Evolutionary conservation across 1,140 invertebrate species (phyloP), one percentile per base, ranked within the genome.

Genomic region (Stegodyphus dumicola): DNA sequence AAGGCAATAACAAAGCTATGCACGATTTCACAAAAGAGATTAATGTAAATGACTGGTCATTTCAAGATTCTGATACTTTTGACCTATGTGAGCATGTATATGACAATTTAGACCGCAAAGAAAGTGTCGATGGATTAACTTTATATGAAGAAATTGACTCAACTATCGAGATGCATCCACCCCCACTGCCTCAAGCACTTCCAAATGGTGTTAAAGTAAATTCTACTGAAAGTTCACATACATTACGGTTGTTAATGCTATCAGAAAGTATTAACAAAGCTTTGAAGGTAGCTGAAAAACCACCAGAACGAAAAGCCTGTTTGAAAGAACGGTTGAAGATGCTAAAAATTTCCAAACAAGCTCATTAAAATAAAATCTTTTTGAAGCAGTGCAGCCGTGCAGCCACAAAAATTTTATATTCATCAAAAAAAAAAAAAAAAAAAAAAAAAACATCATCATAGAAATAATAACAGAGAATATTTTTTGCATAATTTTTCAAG

Each of bases 141-240:
- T n/a, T 85, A 0, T 85, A 85, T 51, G 81, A 85, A 13, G 74
- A 85, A 51, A 51, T 85, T 3, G 64, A 67, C 6, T 33, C 71
- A 6, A 48, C 49, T 13, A 51, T n/a, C 5, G 71, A 75, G 10
- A 56, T 66, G 6, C 60, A 51, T 7, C 33, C 49, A 51, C 33
- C n/a, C 0, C 49, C 53, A 7, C 33, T 60, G 18, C 70, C 60
- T 13, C 71, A 70, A 52, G 0, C 11, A 10, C 13, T 65, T 0
- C 60, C 71, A n/a, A 13, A 79, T n/a, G 51, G 51, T 33, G 10
- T n/a, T 67, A 67, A 67, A 11, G 56, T 60, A 60, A 15, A 33
- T 33, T 33, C 33, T 33, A 33, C 33, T 33, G 33, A 10, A 60
- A 60, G 1, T 5, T 18, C 73, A 48, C 7, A 49, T 7, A 49